Conservation (phyloP, 2,888 invertebrate species). For the Coecobrya sp. region DNA sequence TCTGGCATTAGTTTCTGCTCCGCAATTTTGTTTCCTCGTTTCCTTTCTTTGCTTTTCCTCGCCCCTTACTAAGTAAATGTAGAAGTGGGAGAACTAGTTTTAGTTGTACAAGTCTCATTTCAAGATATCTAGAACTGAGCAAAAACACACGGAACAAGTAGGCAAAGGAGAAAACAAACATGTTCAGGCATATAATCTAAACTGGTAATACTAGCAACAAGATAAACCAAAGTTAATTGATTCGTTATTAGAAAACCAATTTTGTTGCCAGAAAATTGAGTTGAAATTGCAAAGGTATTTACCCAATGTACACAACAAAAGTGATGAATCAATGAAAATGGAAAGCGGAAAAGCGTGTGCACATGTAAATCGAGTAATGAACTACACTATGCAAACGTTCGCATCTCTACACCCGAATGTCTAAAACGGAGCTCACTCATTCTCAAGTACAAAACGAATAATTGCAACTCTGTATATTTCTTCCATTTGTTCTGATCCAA, state of each 20-base stretch:
- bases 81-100: neutral
- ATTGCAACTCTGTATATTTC: neutral
- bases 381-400: neutral
- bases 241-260: constrained; percentile 74
- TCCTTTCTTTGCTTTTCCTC: constrained; percentile 4
- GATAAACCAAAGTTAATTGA: constrained; percentile 79
- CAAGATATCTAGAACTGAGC: neutral
- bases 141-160: neutral
- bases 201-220: constrained; percentile 63
- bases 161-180: neutral
- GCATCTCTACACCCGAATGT: no score
- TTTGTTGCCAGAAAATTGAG: constrained; percentile 62
- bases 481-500: neutral
- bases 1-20: constrained; percentile 59
- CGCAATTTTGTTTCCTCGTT: constrained; percentile 53
- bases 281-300: constrained; percentile 44
- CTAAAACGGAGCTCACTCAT: no score
- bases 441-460: neutral
- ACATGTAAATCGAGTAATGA: constrained; percentile 8
- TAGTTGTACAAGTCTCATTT: neutral
- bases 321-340: constrained; percentile 34
- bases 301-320: constrained; percentile 5
- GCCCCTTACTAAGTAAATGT: neutral
- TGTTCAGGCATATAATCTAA: constrained; percentile 43
- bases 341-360: neutral